Base-by-base conservation (phyloP, 2,888 invertebrate genomes). In the Acrobasis repandana region DNA sequence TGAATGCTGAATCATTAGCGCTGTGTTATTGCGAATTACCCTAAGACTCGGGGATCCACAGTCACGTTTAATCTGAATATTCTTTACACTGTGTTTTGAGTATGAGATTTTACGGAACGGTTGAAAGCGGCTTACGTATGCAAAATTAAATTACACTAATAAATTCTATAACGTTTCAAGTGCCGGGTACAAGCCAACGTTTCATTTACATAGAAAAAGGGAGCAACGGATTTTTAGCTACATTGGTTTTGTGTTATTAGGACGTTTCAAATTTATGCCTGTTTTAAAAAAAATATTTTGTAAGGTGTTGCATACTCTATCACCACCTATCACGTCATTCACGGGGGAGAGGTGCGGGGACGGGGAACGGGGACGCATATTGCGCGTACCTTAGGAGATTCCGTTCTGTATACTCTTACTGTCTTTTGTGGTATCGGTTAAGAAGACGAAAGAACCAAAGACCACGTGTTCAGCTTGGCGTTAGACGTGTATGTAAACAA, bases 1-100 rank as follows among this genome's bases (percentile, higher is more conserved):
- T 88, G 88, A 90, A 89, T 89, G 83, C 79, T 71, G 80, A 82
- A 79, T 90, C 90, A 90, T 90, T 90, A 90, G 88, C 82, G 88
- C 85, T 79, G 78, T 86, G 88, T 89, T 89, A 89, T 87, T 89
- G 85, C 87, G 84, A 88, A 85, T 86, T 84, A 82, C 83, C 82
- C 78, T 78, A 80, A 82, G 80, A 82, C 80, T 76, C 75, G 70
- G 68, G 68, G 63, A 66, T 61, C 64, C 70, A 70, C 67, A 82
- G 84, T 84, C 84, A 81, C 81, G 83, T 87, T 85, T 86, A 82
- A 86, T 85, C 79, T 82, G 82, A 86, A 85, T 86, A 86, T 86
- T 80, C 83, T 76, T 78, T 76, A 75, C 74, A 76, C 75, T 75
- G 71, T 74, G 68, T 69, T 73, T 62, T 70, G 69, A 70, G 71